Base-by-base conservation (phyloP, 1,140 invertebrate species). In the Anagrus nilaparvatae region DNA sequence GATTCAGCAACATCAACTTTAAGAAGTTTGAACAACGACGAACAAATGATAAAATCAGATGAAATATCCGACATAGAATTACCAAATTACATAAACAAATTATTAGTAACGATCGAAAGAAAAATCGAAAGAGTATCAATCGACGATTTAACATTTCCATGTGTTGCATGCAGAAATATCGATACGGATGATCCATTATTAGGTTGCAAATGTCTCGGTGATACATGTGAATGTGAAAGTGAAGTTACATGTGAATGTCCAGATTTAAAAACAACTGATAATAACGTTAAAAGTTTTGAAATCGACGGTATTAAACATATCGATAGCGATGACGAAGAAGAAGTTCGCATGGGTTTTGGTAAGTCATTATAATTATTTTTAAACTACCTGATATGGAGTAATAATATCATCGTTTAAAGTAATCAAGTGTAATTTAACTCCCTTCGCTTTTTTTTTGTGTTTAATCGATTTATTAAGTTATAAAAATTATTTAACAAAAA, bases 281-380 rank as follows among this genome's bases (percentile, higher is more conserved):
- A n/a, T n/a, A n/a, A n/a, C n/a, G 52, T 42, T 47, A 69, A 48
- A 57, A 76, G 61, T 55, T 80, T 79, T 53, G 78, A 79, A 58
- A 62, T 79, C 40, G 76, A 73, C 8, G 74, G 75, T n/a, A 76
- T 78, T 43, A 79, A 81, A 60, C 79, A 81, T 58, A 81, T 81
- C 49, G 79, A 81, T 59, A 79, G 77, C 52, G 79, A 81, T 52
- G 78, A 79, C 45, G 78, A 81, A 53, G 75, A 77, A 37, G 74
- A 76, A 48, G 65, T 67, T 10, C 54, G 65, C 24, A 67, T 67
- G 64, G 65, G 61, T 19, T 68, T 66, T 38, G 65, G 65, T 68
- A 36, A 67, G 63, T 65, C 16, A 35, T n/a, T n/a, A n/a, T n/a
- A n/a, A n/a, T n/a, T n/a, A n/a, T n/a, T n/a, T n/a, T n/a, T n/a